phyloP scores from a whole-genome alignment of 1,140 invertebrate species.

The Drosophila subpulchrella region DNA sequence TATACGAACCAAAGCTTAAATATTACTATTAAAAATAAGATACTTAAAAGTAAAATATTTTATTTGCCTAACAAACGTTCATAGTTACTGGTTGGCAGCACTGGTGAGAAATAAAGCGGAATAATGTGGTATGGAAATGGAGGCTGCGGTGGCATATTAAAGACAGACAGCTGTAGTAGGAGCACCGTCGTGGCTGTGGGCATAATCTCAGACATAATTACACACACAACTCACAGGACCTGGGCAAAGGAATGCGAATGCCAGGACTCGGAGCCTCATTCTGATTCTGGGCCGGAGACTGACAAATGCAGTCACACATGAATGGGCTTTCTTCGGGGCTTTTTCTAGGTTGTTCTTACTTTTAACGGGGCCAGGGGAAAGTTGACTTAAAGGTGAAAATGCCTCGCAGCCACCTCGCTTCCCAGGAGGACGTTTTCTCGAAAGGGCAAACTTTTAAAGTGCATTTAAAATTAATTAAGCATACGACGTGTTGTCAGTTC shows the following conservation, averaged over 20 bases:
- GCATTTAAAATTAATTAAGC: conserved; percentile 83
- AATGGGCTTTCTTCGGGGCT: conserved; percentile 37
- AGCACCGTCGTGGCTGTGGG: conserved; percentile 63
- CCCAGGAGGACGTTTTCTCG: conserved; percentile 13
- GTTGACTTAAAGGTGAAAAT: conserved; percentile 58
- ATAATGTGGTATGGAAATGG: background rate
- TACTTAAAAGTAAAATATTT: no score
- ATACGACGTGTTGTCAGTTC: conserved; percentile 57
- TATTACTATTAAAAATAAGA: no score
- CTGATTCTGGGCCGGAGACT: conserved; percentile 25
- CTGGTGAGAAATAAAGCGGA: background rate
- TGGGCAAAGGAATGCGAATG: conserved; percentile 18
- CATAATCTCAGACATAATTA: conserved; percentile 83
- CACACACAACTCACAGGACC: conserved; percentile 50
- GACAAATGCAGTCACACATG: conserved; percentile 78
- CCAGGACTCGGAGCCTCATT: conserved; percentile 21
- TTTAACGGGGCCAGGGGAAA: conserved; percentile 42
- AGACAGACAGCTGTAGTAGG: conserved; percentile 51
- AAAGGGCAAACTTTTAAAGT: conserved; percentile 68
- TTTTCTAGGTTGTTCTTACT: conserved; percentile 41
- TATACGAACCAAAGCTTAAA: background rate
- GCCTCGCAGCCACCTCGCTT: conserved; percentile 7
- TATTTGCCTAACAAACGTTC: background rate
- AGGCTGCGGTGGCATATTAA: conserved; percentile 48
- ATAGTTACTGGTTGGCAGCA: background rate